Evolutionary conservation across 2,797 vertebrate genomes (phyloP), one percentile per base, ranked within the genome.

Genomic region (Pipistrellus pygmaeus): DNA sequence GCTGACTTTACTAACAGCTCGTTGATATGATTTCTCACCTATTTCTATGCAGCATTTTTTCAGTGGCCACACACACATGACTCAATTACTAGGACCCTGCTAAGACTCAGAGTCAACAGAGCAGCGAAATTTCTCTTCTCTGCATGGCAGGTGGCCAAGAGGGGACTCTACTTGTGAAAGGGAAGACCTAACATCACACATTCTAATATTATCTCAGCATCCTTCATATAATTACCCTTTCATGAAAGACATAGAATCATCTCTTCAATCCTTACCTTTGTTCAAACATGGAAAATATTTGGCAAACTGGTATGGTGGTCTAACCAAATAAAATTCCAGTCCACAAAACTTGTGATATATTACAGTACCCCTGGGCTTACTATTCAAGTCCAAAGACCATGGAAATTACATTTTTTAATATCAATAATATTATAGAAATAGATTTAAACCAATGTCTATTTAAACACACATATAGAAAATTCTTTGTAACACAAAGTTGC

Each of bases 401-500:
- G 41, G 38, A 72, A 95, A 95, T 96, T 90, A 85, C 2, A 55
- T 97, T 96, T 85, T 4, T 93, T 23, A 18, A 15, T 84, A 8
- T 51, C 88, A 96, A 87, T 51, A 11, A 97, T 46, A 82, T 92
- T 27, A 91, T 35, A 86, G 72, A 92, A 97, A 91, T 92, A 3
- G 21, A 82, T 71, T 60, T 94, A 94, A 93, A 96, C 30, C 51
- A 8, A 2, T 93, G 81, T 96, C 95, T 95, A 60, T 95, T 94
- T 95, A 93, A 96, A 46, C 71, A 84, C 85, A 32, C 7, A 60
- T 80, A 55, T 62, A 97, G 90, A 97, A 97, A 96, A 32, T 95
- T 2, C 3, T 71, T 57, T 66, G 41, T 66, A 94, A 20, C 7
- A 68, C 4, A 35, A 93, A 97, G 15, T 81, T 35, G 77, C 30